Evolutionary conservation across 2,113 vertebrate species (phyloP).

Genomic region (Myxocyprinus asiaticus): DNA sequence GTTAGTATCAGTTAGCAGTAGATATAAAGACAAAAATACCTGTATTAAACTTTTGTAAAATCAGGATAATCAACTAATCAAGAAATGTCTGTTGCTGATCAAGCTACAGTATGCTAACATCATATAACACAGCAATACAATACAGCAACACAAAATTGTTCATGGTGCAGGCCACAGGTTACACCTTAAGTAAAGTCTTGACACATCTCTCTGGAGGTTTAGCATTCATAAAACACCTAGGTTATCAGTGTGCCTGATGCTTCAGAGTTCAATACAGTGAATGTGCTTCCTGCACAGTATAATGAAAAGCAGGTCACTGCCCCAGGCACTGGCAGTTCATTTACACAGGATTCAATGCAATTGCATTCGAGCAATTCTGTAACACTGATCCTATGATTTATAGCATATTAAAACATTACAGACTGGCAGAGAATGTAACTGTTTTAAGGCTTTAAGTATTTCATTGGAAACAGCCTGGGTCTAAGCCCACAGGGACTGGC

Average conservation of each 20-base stretch:
- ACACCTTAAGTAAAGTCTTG: slow-evolving; percentile 16
- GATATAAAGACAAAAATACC: background rate
- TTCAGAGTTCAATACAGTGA: slow-evolving; percentile 42
- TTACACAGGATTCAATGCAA: slow-evolving; percentile 56
- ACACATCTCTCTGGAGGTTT: slow-evolving; percentile 23
- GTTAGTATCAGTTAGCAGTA: too few relatives aligned
- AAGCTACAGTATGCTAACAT: background rate
- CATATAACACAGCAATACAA: background rate
- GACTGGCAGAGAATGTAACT: background rate
- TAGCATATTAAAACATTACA: slow-evolving; percentile 33
- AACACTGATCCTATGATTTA: slow-evolving; percentile 39
- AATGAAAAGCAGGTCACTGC: slow-evolving; percentile 67
- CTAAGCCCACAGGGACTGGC: background rate
- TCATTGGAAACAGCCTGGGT: background rate
- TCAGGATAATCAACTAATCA: background rate
- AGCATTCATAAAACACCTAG: slow-evolving; percentile 14
- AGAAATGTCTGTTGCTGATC: background rate
- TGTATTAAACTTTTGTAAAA: background rate
- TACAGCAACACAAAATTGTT: background rate
- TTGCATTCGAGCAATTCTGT: slow-evolving; percentile 40
- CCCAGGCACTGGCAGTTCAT: slow-evolving; percentile 48
- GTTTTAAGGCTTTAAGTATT: background rate
- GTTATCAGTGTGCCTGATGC: background rate
- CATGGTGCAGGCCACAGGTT: background rate
- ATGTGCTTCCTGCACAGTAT: slow-evolving; percentile 61